Base-by-base conservation (phyloP, 23 tunicate species). In the Phallusia fumigata region DNA sequence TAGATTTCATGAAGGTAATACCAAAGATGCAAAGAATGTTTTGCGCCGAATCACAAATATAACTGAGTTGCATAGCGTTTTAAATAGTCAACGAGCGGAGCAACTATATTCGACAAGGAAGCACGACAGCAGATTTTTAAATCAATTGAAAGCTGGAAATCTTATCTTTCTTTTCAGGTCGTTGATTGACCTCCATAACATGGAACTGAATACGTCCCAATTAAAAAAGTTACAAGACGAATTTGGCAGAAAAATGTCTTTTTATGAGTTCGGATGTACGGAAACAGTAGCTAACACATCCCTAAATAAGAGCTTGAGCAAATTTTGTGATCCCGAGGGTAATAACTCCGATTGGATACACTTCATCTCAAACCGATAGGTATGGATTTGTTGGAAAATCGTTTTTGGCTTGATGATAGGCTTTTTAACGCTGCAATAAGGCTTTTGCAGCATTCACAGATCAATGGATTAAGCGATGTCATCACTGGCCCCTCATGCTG, bases 351-450 rank as follows among this genome's bases (percentile, higher is more conserved):
- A 40, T 40, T 65, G 74, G 74, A 65, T 28, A 11, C 31, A 31
- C 74, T 65, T 28, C 32, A 28, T 28, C 11, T 65, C 6, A 65
- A 30, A 65, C 32, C 31, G 74, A 65, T 30, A 6, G 74, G 11
- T 65, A 11, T 65, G 31, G 32, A 65, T 6, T 28, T 65, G 31
- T 11, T 65, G 32, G 32, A 65, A 28, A 74, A 35, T 3, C 3
- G 78, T 10, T n/a, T 3, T 13, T 74, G 78, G 78, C 45, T 74
- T 33, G 45, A 74, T 30, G 78, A 74, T 31, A 8, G 35, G 18
- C 33, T 74, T 3, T 1, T 74, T 19, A 74, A 74, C 30, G 78
- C 78, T 74, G 78, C 78, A 35, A 74, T 74, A 33, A 35, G 2
- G 69, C 35, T 33, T 21, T 5, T 33, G 78, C 26, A 8, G 16